These are phyloP conservation scores for Eleutherodactylus coqui DNA, from an alignment of 2,797 vertebrate species.

Conservation along the genomic window DNA sequence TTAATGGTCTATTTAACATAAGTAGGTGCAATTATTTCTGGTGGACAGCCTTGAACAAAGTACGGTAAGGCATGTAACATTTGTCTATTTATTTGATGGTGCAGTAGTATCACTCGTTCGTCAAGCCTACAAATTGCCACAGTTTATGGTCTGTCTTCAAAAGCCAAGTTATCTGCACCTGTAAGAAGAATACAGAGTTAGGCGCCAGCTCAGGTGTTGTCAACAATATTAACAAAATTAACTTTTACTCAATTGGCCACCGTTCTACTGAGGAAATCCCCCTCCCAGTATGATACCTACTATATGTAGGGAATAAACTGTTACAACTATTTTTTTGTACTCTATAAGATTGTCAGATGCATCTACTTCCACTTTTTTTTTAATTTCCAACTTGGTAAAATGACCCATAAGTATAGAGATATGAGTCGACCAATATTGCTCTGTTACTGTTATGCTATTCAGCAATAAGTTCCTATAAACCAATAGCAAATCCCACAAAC, in stretches of 20 bases:
- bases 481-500: too few relatives aligned
- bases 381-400: too few relatives aligned
- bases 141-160: neutral
- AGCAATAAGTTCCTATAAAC: too few relatives aligned
- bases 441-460: too few relatives aligned
- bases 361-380: too few relatives aligned
- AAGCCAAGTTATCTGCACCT: constrained; percentile 5
- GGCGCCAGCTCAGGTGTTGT: neutral
- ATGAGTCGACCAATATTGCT: too few relatives aligned
- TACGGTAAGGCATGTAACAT: neutral
- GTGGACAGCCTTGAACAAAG: neutral
- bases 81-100: neutral
- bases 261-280: neutral
- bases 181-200: neutral
- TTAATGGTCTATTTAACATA: too few relatives aligned
- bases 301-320: neutral
- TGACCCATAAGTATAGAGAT: too few relatives aligned
- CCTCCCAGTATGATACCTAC: neutral
- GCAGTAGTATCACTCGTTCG: neutral
- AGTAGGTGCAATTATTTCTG: neutral
- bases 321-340: neutral
- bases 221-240: too few relatives aligned
- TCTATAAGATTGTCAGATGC: too few relatives aligned
- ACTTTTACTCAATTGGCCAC: neutral
- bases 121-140: neutral